phyloP scores from a whole-genome alignment of 92 coral and sea anemone genomes.

The Porites evermanni region DNA sequence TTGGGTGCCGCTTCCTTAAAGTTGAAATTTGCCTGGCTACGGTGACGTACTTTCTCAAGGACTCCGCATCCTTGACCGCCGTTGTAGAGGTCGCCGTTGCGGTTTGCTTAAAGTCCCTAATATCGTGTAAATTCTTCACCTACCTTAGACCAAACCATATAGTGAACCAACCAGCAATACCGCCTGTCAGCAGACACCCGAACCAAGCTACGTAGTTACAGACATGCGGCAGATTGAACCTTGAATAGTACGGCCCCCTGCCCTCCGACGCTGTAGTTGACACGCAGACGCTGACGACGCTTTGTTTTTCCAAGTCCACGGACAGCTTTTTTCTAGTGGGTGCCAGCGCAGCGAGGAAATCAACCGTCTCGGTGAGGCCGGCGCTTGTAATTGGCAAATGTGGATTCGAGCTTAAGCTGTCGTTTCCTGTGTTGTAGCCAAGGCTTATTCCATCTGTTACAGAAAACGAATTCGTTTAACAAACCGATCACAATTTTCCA shows the following conservation, averaged over 20 bases:
- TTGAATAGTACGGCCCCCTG: neutral
- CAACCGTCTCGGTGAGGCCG: slow-evolving; percentile 31
- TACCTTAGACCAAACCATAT: slow-evolving; percentile 86
- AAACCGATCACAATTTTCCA: no score
- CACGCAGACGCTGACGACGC: neutral
- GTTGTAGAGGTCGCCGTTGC: no score
- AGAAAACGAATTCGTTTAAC: neutral
- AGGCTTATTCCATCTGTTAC: slow-evolving; percentile 56
- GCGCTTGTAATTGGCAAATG: slow-evolving; percentile 18
- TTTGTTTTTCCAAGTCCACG: slow-evolving; percentile 2
- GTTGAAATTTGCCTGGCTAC: no score
- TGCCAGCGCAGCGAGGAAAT: slow-evolving; percentile 28
- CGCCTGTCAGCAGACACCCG: slow-evolving; percentile 72
- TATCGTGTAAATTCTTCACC: neutral
- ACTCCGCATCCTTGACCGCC: no score
- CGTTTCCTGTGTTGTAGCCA: slow-evolving; percentile 55
- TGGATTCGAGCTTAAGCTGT: slow-evolving; percentile 3
- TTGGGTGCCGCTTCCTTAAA: no score
- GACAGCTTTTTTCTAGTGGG: neutral
- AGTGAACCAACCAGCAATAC: slow-evolving; percentile 57
- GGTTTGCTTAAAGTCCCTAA: no score
- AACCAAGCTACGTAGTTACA: slow-evolving; percentile 77
- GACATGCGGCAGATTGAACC: slow-evolving; percentile 51
- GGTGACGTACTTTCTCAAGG: no score
- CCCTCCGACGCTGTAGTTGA: slow-evolving; percentile 7